phyloP scores from a whole-genome alignment of 2,888 invertebrate genomes.

The Netelia melanura region DNA sequence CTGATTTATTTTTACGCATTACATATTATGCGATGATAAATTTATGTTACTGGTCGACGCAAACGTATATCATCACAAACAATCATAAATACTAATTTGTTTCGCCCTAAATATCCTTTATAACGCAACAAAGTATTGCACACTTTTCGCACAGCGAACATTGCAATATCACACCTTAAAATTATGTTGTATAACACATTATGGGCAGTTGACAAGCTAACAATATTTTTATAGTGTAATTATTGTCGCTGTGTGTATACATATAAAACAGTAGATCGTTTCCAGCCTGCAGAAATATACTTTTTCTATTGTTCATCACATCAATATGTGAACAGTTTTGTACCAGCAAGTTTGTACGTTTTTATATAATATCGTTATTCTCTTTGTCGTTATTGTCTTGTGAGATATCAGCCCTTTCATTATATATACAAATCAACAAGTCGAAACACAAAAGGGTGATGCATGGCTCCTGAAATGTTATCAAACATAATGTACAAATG shows the following conservation, averaged over 20 bases:
- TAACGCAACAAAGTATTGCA: not conserved
- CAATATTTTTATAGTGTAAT: slow-evolving; percentile 1
- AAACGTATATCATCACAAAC: too few relatives aligned
- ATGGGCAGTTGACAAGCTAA: slow-evolving; percentile 34
- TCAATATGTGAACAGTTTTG: not conserved
- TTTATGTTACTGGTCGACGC: too few relatives aligned
- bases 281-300: slow-evolving; percentile 30
- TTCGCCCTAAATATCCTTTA: not conserved
- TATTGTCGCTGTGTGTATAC: not conserved
- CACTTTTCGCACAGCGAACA: not conserved
- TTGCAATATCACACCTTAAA: not conserved
- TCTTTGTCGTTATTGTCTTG: not conserved
- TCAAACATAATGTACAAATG: too few relatives aligned
- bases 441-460: too few relatives aligned
- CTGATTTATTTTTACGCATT: too few relatives aligned
- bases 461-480: too few relatives aligned
- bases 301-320: not conserved
- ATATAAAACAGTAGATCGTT: not conserved
- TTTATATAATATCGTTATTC: not conserved
- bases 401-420: too few relatives aligned
- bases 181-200: not conserved
- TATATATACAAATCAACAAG: too few relatives aligned
- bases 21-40: too few relatives aligned
- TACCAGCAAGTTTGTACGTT: not conserved
- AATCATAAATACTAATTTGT: too few relatives aligned